Percentiles rank a stretch among this genome's conserved stretches.
Evolutionary conservation across 2,888 invertebrate genomes (phyloP).

Genomic region (Hypolimnas misippus): DNA sequence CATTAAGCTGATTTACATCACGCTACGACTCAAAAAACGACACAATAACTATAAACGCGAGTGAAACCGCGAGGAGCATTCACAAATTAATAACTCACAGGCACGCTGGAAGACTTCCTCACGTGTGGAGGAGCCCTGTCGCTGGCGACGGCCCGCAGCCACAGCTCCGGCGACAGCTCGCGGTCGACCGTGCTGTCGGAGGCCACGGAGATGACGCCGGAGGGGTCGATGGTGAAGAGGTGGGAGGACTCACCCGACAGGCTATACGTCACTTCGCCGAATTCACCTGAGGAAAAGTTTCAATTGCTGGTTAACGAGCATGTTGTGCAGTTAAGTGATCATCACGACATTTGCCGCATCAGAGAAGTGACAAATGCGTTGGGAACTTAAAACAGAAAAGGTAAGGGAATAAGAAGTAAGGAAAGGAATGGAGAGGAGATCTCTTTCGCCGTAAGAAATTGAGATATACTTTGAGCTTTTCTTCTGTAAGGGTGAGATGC

Average conservation of each 20-base stretch:
- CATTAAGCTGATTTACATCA: too few relatives aligned
- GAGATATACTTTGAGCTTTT: too few relatives aligned
- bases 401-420: too few relatives aligned
- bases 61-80: background rate
- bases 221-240: slow-evolving; percentile 89
- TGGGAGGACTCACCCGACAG: slow-evolving; percentile 89
- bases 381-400: too few relatives aligned
- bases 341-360: too few relatives aligned
- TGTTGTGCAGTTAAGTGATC: too few relatives aligned
- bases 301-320: too few relatives aligned
- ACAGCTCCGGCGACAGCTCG: slow-evolving; percentile 88
- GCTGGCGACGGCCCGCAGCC: slow-evolving; percentile 90
- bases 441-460: too few relatives aligned
- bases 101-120: slow-evolving; percentile 89
- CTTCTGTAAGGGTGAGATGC: too few relatives aligned
- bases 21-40: background rate
- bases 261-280: slow-evolving; percentile 90
- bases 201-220: slow-evolving; percentile 90
- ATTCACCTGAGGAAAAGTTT: slow-evolving; percentile 78
- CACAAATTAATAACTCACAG: slow-evolving; percentile 79
- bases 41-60: too few relatives aligned
- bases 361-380: too few relatives aligned
- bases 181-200: slow-evolving; percentile 90
- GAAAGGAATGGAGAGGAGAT: too few relatives aligned
- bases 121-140: slow-evolving; percentile 90